Conservation (phyloP, 92 coral and sea anemone genomes). For the Siderastrea siderea region DNA sequence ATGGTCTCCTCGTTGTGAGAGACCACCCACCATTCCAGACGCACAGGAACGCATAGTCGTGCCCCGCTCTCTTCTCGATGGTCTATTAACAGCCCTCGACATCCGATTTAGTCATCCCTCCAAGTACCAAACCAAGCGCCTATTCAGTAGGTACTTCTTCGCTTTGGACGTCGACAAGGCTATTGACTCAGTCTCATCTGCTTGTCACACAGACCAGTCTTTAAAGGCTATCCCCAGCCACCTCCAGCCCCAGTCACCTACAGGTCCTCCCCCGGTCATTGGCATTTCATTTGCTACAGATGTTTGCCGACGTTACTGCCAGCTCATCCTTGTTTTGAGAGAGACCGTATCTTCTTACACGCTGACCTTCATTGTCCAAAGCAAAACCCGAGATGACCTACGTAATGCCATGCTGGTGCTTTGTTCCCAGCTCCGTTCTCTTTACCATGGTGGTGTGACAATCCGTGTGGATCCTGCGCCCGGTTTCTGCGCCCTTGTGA, state of each 20-base stretch:
- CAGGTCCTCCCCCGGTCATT: too few relatives aligned
- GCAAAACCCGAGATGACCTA: too few relatives aligned
- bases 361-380: too few relatives aligned
- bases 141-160: slow-evolving; percentile 55
- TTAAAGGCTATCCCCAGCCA: slow-evolving; percentile 45
- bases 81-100: too few relatives aligned
- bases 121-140: slow-evolving; percentile 43
- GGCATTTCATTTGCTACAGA: too few relatives aligned
- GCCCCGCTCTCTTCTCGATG: slow-evolving; percentile 10
- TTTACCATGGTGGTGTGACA: slow-evolving; percentile 53
- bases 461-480: slow-evolving; percentile 50
- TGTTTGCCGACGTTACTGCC: too few relatives aligned
- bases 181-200: slow-evolving; percentile 27
- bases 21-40: slow-evolving; percentile 34
- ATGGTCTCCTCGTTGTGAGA: slow-evolving; percentile 33
- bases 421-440: slow-evolving; percentile 10
- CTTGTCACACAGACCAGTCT: slow-evolving; percentile 44
- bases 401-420: too few relatives aligned
- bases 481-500: slow-evolving; percentile 10
- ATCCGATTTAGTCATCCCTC: slow-evolving; percentile 47
- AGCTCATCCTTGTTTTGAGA: too few relatives aligned
- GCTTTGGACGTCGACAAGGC: slow-evolving; percentile 55
- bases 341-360: too few relatives aligned
- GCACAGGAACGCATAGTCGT: slow-evolving; percentile 9
- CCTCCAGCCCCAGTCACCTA: slow-evolving; percentile 50